These are phyloP conservation scores for Leptopilina clavipes DNA, from an alignment of 1,140 invertebrate species.

Conservation along the genomic window DNA sequence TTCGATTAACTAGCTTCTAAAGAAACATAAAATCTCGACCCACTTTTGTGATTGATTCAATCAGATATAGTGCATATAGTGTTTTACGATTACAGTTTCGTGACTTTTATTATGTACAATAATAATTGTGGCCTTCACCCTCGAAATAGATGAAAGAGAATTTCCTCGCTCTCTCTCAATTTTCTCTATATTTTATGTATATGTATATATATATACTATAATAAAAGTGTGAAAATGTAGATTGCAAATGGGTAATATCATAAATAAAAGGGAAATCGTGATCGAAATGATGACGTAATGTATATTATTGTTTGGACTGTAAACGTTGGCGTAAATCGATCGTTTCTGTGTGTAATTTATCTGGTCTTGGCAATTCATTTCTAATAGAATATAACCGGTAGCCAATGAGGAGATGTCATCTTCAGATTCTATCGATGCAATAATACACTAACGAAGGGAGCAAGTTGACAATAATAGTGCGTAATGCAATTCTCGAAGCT, in stretches of 20 bases:
- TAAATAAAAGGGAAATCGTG: conserved; percentile 17
- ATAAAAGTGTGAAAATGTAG: conserved; percentile 15
- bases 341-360: too few species aligned
- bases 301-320: not conserved
- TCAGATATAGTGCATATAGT: too few species aligned
- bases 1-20: too few species aligned
- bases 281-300: conserved; percentile 22
- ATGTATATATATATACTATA: too few species aligned
- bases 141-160: conserved; percentile 17
- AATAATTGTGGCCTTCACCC: conserved; percentile 15
- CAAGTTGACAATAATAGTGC: conserved; percentile 11
- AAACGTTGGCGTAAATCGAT: not conserved
- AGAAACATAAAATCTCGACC: too few species aligned
- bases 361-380: too few species aligned
- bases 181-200: too few species aligned
- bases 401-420: conserved; percentile 30
- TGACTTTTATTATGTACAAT: not conserved
- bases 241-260: conserved; percentile 6
- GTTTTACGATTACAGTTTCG: not conserved
- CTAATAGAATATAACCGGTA: not conserved
- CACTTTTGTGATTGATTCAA: not conserved
- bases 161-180: not conserved
- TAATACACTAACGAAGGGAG: not conserved
- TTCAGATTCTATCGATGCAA: conserved; percentile 15
- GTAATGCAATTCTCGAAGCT: not conserved